Evolutionary conservation across 2,113 vertebrate species (phyloP).

Genomic region (Labrus mixtus): DNA sequence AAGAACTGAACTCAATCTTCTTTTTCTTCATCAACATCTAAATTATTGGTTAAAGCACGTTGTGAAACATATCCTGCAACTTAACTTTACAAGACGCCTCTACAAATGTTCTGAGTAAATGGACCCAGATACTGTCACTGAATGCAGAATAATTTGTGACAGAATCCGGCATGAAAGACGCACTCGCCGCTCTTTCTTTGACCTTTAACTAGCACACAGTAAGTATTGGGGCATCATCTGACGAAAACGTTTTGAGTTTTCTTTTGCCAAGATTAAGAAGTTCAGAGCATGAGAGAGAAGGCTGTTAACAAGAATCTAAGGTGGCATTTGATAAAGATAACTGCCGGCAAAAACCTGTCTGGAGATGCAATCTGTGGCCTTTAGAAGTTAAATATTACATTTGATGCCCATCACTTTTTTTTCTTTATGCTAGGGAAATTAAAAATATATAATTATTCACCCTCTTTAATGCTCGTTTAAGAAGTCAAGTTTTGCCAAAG

Average conservation of each 20-base stretch:
- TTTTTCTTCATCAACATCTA: background rate
- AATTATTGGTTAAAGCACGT: background rate
- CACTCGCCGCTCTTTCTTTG: background rate
- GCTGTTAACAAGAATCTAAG: constrained; percentile 44
- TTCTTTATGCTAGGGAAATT: constrained; percentile 7
- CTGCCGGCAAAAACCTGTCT: constrained; percentile 51
- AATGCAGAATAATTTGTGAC: background rate
- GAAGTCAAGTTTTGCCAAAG: constrained; percentile 9
- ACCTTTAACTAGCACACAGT: constrained; percentile 40
- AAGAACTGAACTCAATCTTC: too few relatives aligned
- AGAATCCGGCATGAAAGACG: constrained; percentile 6
- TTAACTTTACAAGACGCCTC: background rate
- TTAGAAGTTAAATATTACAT: constrained; percentile 58
- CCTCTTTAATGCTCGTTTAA: constrained; percentile 5
- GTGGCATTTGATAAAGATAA: constrained; percentile 72
- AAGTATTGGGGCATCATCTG: constrained; percentile 35
- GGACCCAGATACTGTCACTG: background rate
- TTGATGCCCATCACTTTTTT: constrained; percentile 33
- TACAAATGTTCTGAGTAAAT: background rate
- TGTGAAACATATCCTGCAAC: background rate
- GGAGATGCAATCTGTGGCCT: constrained; percentile 63
- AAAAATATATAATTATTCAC: constrained; percentile 19
- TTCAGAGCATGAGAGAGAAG: constrained; percentile 42
- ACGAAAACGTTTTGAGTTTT: constrained; percentile 37
- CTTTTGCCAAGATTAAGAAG: constrained; percentile 37